Base-by-base conservation (phyloP, 2,888 invertebrate genomes). In the Pseudeuparius sepicola region DNA sequence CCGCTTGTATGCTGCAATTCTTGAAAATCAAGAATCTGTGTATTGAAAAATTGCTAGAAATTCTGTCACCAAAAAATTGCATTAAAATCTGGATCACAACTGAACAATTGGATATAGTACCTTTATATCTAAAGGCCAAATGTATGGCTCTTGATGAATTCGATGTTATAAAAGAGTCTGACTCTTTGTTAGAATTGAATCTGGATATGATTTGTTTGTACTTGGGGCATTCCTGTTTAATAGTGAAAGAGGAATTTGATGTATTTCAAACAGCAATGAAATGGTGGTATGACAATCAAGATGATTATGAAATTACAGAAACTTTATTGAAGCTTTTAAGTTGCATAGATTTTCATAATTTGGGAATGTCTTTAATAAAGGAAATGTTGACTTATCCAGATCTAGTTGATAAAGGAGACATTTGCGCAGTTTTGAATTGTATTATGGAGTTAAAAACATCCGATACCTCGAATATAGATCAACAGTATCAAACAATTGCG, bases 1-100 rank as follows among this genome's bases (percentile, higher is more conserved):
- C 60, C 2, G 54, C 63, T 10, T 56, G 56, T 39, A 61, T 64
- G 57, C 49, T 65, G 24, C 64, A 65, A 45, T 63, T 67, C 41
- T 47, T 51, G 1, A 32, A 48, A 7, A 51, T 66, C 14, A 54
- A 53, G 43, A 31, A 39, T 28, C 48, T 47, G 20, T 60, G 50
- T 39, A 47, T 53, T 9, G 34, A 49, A n/a, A 43, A 40, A 42
- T 31, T 60, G 3, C 45, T 40, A 7, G 41, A 49, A 33, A 33
- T 44, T 9, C 31, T 60, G 14, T 43, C 41, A 7, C 42, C 50
- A 6, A 32, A 43, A n/a, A 57, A 55, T 40, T 58, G 58, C 38
- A 31, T 62, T 18, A 51, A 54, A 41, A 48, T 59, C 34, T 62
- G 61, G 60, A 39, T 50, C 34, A 37, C 50, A 7, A 47, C 54